Evolutionary conservation across 2,888 invertebrate species (phyloP).

Genomic region (Ceramica pisi): DNA sequence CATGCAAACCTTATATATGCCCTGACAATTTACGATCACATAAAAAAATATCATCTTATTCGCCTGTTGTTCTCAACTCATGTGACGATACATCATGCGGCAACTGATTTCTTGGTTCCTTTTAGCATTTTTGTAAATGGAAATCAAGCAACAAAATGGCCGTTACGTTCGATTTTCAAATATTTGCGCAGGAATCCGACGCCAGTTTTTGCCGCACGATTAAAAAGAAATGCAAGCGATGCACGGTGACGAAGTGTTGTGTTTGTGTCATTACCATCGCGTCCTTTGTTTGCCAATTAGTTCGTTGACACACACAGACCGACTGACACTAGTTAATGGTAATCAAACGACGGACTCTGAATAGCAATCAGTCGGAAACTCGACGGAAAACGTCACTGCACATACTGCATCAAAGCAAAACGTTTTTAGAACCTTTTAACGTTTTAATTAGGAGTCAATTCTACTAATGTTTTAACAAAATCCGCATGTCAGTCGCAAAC

Average conservation of each 20-base stretch:
- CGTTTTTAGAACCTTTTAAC: slow-evolving; percentile 5
- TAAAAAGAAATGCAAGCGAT: slow-evolving; percentile 59
- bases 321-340: slow-evolving; percentile 75
- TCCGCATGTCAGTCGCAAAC: too few relatives aligned
- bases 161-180: slow-evolving; percentile 26
- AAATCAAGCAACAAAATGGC: neutral
- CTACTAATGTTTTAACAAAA: too few relatives aligned
- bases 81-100: too few relatives aligned
- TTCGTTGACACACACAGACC: slow-evolving; percentile 81
- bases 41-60: too few relatives aligned
- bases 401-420: neutral
- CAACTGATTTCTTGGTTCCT: neutral
- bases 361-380: slow-evolving; percentile 73
- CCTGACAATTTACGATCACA: too few relatives aligned
- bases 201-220: slow-evolving; percentile 2
- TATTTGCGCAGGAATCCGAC: neutral
- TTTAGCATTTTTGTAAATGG: neutral
- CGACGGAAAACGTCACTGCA: slow-evolving; percentile 42
- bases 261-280: slow-evolving; percentile 55
- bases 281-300: slow-evolving; percentile 84
- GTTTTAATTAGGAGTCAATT: too few relatives aligned
- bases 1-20: too few relatives aligned
- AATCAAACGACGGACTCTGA: slow-evolving; percentile 67
- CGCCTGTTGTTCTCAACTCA: too few relatives aligned
- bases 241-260: slow-evolving; percentile 38